Base-by-base conservation (phyloP, 2,888 invertebrate species). In the Eudemis profundana region DNA sequence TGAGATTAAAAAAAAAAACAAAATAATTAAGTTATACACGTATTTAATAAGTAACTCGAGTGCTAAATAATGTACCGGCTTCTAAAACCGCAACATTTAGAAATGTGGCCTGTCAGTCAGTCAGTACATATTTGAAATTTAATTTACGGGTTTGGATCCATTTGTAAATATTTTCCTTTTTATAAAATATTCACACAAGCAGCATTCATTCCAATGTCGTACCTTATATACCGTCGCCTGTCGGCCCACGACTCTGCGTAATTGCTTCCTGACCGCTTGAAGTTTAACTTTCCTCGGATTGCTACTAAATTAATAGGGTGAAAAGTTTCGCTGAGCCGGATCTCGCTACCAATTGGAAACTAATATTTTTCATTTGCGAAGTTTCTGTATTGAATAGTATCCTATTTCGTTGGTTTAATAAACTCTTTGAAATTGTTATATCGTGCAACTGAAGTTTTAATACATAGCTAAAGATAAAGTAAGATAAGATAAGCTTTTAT, bases 191-290 rank as follows among this genome's bases (percentile, higher is more conserved):
- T 21, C 36, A 36, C 19, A 36, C 19, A 36, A 14, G 1, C 21
- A n/a, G 12, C n/a, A 36, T 51, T 19, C n/a, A 36, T 36, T n/a
- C n/a, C 36, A 14, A 8, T 38, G 14, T 50, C 29, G 29, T 36
- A 50, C 19, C 21, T 42, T 40, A 40, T 40, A 50, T 51, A 36
- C 36, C 33, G 19, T 42, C 33, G 29, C 21, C 15, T 19, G 33
- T 46, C 17, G 19, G 46, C 27, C 51, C 14, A 42, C 54, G 12
- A 27, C 29, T 63, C 23, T 47, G 33, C 47, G 29, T 64, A 64
- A 64, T 64, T 51, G 64, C 64, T 59, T 64, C 64, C 64, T 64
- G 59, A 64, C 64, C 64, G 59, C 51, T 51, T 23, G 44, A 59
- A 38, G 33, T 64, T 59, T 59, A 64, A 59, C 51, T 64, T 51